Evolutionary conservation across 2,888 invertebrate genomes (phyloP).

Genomic region (Biston stratarius): DNA sequence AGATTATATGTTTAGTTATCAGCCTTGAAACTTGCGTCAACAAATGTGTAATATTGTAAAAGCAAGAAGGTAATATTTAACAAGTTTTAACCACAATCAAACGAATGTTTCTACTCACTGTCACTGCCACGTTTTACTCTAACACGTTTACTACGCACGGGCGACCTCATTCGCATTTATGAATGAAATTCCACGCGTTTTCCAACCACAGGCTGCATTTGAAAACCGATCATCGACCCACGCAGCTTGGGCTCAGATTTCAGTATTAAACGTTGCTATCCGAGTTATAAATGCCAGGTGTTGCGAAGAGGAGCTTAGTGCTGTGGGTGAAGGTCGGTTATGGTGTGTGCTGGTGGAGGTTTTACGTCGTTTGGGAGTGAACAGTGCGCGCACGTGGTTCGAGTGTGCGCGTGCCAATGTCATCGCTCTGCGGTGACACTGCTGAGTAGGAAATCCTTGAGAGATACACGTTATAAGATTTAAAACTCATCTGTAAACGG

Average conservation of each 20-base stretch:
- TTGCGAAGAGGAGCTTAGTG: conserved; percentile 3
- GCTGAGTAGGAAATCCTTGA: conserved; percentile 7
- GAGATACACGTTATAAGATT: not conserved
- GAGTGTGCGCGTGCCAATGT: conserved; percentile 48
- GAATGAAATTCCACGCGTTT: conserved; percentile 34
- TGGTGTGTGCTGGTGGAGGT: conserved; percentile 1
- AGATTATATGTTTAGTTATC: too few species aligned
- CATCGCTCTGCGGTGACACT: conserved; percentile 38
- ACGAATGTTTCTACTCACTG: conserved; percentile 1
- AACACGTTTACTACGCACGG: conserved; percentile 31
- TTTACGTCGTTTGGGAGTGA: conserved; percentile 23
- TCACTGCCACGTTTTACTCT: conserved; percentile 8
- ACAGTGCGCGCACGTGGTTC: conserved; percentile 30
- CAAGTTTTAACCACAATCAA: not conserved
- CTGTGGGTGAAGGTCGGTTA: not conserved
- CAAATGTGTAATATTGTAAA: not conserved
- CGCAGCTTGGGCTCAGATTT: conserved; percentile 36
- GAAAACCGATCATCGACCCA: conserved; percentile 36
- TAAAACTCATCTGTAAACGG: too few species aligned
- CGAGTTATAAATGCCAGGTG: not conserved
- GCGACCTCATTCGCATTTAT: conserved; percentile 36
- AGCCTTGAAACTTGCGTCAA: too few species aligned
- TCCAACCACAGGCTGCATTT: conserved; percentile 11
- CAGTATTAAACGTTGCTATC: not conserved
- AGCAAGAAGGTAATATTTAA: not conserved